Evolutionary conservation across 2,888 invertebrate species (phyloP), one percentile per base, ranked within the genome.

Genomic region (Rhimphoctona megacephalus): DNA sequence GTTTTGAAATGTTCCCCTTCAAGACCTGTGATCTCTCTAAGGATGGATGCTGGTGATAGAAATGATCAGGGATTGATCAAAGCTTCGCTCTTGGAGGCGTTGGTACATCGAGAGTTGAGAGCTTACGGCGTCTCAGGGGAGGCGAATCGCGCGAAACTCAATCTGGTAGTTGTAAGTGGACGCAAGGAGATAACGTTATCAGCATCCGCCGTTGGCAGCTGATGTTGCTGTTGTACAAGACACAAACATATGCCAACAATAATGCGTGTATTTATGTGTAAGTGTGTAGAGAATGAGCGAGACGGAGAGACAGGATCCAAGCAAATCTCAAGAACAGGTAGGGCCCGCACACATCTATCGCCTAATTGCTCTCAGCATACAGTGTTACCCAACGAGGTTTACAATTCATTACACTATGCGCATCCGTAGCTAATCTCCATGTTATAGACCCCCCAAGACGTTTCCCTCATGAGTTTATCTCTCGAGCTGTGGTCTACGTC

Each of bases 381-480:
- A 82, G 81, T 73, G 85, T 88, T 86, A 88, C 82, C 80, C 84
- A 86, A 88, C 72, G 85, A 86, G 88, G 86, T 86, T 88, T 88
- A 85, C 88, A 88, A 88, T 88, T 88, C 88, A 88, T 88, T 88
- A 86, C 85, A 66, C 69, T 46, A 54, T 66, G 77, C 70, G 54
- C 86, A 66, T 69, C 80, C 82, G 81, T 52, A n/a, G 82, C 72
- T 88, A 88, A 88, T 88, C 85, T 83, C 70, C 86, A 83, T 85
- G 83, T 78, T 83, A 86, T 83, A 78, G 81, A 81, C 74, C 77
- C 77, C 73, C 77, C 82, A 78, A 73, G 82, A 64, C 77, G 70
- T 77, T 57, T 77, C 69, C 14, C 25, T 72, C 67, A 72, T 33
- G 77, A 81, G 83, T 83, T 84, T 67, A 74, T 83, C 86, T 83